Evolutionary conservation across 2,888 invertebrate genomes (phyloP).

Genomic region (Lingula anatina): DNA sequence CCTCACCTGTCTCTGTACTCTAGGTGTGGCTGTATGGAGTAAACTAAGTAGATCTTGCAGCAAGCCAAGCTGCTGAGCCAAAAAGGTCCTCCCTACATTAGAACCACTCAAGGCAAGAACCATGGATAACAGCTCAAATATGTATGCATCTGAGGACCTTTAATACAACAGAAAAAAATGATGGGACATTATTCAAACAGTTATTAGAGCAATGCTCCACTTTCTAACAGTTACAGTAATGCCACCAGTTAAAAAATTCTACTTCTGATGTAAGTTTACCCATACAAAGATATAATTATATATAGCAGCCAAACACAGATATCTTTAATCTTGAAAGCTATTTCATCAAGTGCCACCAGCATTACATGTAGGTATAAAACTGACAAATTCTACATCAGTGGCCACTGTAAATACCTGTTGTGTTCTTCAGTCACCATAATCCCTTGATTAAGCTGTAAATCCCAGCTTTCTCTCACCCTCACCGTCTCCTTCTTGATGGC

Average conservation of each 20-base stretch:
- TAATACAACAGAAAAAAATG: too few species aligned
- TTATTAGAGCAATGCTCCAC: too few species aligned
- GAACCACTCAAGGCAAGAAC: slow-evolving; percentile 90
- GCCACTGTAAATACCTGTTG: slow-evolving; percentile 10
- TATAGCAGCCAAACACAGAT: too few species aligned
- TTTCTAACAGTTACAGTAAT: too few species aligned
- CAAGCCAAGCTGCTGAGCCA: slow-evolving; percentile 82
- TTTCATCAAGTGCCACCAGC: too few species aligned
- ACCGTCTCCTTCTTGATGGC: slow-evolving; percentile 86
- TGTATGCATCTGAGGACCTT: slow-evolving; percentile 73
- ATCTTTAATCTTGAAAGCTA: too few species aligned
- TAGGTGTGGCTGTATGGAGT: slow-evolving; percentile 87
- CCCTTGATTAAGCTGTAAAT: slow-evolving; percentile 57
- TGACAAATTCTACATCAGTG: not conserved
- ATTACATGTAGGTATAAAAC: not conserved
- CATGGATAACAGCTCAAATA: slow-evolving; percentile 95
- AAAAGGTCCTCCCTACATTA: slow-evolving; percentile 79
- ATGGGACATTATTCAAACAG: too few species aligned
- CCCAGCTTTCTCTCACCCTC: slow-evolving; percentile 88
- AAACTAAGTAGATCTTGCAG: slow-evolving; percentile 78
- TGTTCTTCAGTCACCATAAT: slow-evolving; percentile 14
- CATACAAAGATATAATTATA: too few species aligned
- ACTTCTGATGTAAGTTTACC: too few species aligned
- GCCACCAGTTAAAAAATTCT: too few species aligned
- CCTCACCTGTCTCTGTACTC: slow-evolving; percentile 85